Conservation (phyloP, 2,797 vertebrate genomes). For the Pterois miles region DNA sequence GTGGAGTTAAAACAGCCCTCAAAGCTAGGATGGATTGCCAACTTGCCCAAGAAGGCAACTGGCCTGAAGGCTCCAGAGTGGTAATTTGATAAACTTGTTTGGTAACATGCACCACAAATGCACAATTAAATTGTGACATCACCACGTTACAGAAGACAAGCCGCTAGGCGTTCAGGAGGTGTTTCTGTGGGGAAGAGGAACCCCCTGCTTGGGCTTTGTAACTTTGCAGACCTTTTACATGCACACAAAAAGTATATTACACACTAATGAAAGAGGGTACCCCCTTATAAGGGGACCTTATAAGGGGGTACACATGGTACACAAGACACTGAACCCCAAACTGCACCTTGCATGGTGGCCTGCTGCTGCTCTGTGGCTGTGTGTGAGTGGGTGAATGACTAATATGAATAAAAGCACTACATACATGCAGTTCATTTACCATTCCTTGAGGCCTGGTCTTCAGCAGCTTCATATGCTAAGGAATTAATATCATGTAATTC, state of each 20-base stretch:
- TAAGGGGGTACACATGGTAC: too few species aligned
- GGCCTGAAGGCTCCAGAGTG: not conserved
- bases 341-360: not conserved
- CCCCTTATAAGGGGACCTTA: too few species aligned
- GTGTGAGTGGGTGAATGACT: too few species aligned
- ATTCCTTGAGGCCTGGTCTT: not conserved
- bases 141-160: not conserved
- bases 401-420: too few species aligned
- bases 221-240: not conserved
- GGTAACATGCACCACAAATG: too few species aligned
- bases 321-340: not conserved
- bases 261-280: too few species aligned
- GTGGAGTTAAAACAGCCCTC: not conserved
- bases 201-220: not conserved
- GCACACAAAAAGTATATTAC: not conserved
- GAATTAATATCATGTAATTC: not conserved
- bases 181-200: not conserved
- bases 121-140: not conserved
- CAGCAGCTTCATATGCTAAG: not conserved
- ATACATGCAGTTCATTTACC: not conserved
- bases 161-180: not conserved
- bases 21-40: not conserved
- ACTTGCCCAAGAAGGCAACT: too few species aligned
- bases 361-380: too few species aligned
- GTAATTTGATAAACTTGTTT: not conserved